These are phyloP conservation scores for Passer domesticus DNA, from an alignment of 2,113 vertebrate species.

Conservation along the genomic window DNA sequence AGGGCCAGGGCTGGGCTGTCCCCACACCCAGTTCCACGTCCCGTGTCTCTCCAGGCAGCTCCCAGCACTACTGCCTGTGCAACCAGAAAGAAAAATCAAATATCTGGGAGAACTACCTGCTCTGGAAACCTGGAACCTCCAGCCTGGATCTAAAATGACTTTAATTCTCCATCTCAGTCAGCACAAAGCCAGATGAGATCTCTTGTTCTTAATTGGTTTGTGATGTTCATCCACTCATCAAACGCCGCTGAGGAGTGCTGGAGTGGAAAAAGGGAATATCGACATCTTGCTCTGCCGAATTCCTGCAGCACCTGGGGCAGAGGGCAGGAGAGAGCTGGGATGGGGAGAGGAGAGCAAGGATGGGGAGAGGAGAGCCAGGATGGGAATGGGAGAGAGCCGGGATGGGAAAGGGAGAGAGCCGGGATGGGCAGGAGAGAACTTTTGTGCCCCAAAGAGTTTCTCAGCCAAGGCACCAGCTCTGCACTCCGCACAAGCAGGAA, in stretches of 20 bases:
- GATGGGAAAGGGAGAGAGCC: too few species aligned
- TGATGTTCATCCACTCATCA: neutral
- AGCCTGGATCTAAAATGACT: neutral
- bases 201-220: neutral
- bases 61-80: rapidly evolving
- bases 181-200: neutral
- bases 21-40: rapidly evolving
- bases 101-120: too few species aligned
- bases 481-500: neutral
- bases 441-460: neutral
- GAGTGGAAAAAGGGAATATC: too few species aligned
- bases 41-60: neutral
- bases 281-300: rapidly evolving
- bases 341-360: too few species aligned
- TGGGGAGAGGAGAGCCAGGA: too few species aligned
- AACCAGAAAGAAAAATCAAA: rapidly evolving
- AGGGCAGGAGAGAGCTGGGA: neutral
- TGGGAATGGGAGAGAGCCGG: too few species aligned
- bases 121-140: neutral
- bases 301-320: neutral
- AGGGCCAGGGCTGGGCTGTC: neutral
- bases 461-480: neutral
- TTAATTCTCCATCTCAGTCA: neutral
- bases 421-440: too few species aligned
- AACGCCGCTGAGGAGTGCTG: rapidly evolving